phyloP scores from a whole-genome alignment of 2,888 invertebrate genomes.

The Chrysolina americana region DNA sequence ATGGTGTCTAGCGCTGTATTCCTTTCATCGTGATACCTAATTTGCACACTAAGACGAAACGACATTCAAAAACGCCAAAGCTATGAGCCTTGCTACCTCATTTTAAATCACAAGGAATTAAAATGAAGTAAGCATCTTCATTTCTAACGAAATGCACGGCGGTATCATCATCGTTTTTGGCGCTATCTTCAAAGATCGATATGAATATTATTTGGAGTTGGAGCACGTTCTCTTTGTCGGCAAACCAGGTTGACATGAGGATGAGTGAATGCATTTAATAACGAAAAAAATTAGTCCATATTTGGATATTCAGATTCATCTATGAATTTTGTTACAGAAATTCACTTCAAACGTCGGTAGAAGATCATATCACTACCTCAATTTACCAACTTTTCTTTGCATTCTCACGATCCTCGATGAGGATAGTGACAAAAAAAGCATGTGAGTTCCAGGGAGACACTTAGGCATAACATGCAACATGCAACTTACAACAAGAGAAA shows the following conservation, averaged over 20 bases:
- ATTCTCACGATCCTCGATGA: background rate
- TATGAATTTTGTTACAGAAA: background rate
- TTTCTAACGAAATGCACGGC: conserved; percentile 4
- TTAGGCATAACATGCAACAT: no score
- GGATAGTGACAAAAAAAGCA: background rate
- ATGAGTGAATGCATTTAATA: conserved; percentile 31
- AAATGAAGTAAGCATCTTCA: conserved; percentile 21
- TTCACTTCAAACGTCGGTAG: background rate
- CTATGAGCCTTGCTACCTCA: conserved; percentile 2
- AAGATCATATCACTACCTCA: background rate
- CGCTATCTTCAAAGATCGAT: conserved; percentile 47
- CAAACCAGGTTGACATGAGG: conserved; percentile 32
- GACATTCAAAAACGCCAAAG: no score
- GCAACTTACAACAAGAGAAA: no score
- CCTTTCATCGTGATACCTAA: no score
- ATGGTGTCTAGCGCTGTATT: no score
- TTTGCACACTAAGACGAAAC: no score
- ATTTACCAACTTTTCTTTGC: background rate
- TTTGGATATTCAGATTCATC: conserved; percentile 38
- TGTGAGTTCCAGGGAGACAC: background rate
- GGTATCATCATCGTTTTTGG: conserved; percentile 41
- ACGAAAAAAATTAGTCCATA: conserved; percentile 30
- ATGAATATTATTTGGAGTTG: conserved; percentile 44
- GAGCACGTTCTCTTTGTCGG: conserved; percentile 45
- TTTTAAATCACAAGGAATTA: conserved; percentile 25